Evolutionary conservation across 2,888 invertebrate species (phyloP).

Genomic region (Lingula anatina): DNA sequence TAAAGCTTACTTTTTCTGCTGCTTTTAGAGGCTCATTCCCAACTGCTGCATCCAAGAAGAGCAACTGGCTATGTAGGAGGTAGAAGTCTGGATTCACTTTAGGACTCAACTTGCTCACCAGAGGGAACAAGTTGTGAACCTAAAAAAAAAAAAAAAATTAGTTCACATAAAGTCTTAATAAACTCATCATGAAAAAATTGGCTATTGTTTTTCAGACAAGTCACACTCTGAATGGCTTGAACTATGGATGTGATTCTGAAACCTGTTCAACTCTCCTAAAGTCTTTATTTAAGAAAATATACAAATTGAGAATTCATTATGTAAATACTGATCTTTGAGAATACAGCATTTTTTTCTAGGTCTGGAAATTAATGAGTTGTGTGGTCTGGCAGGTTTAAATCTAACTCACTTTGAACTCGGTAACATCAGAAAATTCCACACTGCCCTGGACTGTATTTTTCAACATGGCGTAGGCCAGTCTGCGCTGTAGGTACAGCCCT

Average conservation of each 20-base stretch:
- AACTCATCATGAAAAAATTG: constrained; percentile 6
- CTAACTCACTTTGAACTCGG: too few species aligned
- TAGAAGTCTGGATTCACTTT: constrained; percentile 19
- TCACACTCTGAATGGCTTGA: too few species aligned
- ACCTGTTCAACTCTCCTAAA: too few species aligned
- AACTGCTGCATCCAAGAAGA: constrained; percentile 21
- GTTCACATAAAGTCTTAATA: constrained; percentile 9
- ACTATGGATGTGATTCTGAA: too few species aligned
- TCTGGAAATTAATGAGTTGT: too few species aligned
- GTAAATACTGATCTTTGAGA: too few species aligned
- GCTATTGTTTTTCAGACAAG: neutral
- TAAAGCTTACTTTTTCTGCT: constrained; percentile 21
- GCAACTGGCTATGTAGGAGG: constrained; percentile 18
- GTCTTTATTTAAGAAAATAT: too few species aligned
- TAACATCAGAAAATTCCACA: too few species aligned
- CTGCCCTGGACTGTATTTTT: too few species aligned
- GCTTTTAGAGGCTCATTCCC: constrained; percentile 19
- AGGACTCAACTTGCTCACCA: constrained; percentile 14
- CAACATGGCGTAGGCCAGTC: constrained; percentile 17
- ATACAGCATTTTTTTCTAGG: too few species aligned
- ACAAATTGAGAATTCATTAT: too few species aligned
- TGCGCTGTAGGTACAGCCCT: constrained; percentile 19
- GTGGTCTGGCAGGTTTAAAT: too few species aligned
- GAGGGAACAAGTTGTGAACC: constrained; percentile 16
- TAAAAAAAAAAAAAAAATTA: constrained; percentile 14